Base-by-base conservation (phyloP, 2,113 vertebrate species). In the Callipepla squamata region DNA sequence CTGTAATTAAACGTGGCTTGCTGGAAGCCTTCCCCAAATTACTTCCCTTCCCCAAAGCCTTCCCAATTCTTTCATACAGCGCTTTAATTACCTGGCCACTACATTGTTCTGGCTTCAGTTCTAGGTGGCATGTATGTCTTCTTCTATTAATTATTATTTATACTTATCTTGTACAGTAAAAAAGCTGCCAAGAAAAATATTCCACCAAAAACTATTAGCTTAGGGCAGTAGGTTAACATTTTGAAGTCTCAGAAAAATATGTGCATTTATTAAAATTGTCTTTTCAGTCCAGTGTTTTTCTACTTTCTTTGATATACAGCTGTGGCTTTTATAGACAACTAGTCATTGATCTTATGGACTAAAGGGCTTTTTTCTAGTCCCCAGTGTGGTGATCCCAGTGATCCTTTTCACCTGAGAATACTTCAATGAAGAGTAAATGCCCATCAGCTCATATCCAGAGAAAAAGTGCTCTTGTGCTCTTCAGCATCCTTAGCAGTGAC, bases 241-340 rank as follows among this genome's bases (percentile, higher is more conserved):
- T 68, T 16, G 11, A 76, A 69, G 58, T 36, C 38, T 89, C 45
- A 44, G 47, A 19, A 47, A 89, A 78, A 65, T 20, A 25, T 36
- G 15, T 0, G 0, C 62, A 26, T 45, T 23, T 74, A 0, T 58
- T 17, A 30, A 75, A 58, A 8, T 61, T 70, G 7, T 6, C 13
- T 82, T 66, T 93, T 55, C 34, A 61, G 3, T 30, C 11, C 40
- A 51, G 0, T 76, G 32, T 42, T 8, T 55, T 75, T 81, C 14
- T 81, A 2, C 3, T 7, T 84, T 9, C 61, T 47, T 48, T 9
- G 4, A 9, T 47, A 10, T 5, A 13, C 30, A 45, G 8, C 44
- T 61, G 1, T 87, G 62, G 11, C 20, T 85, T 0, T 0, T 62
- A 22, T 15, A 65, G 22, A 51, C 14, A 51, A 23, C 44, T 75